phyloP scores from a whole-genome alignment of 2,888 invertebrate species.

The Willowsia nigromaculata region DNA sequence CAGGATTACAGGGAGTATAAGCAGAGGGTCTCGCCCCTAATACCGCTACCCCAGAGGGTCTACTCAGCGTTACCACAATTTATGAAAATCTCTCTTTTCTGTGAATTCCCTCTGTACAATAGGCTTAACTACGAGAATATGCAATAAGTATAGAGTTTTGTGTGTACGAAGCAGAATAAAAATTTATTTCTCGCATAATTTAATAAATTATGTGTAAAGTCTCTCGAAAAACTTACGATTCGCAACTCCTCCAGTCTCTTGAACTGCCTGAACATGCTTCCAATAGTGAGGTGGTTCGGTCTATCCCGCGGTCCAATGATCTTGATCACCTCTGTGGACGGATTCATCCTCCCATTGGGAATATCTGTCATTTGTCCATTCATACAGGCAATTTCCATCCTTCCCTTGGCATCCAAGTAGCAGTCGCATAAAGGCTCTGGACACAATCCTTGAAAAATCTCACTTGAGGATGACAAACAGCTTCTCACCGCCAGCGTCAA shows the following conservation, averaged over 20 bases:
- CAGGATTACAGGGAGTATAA: slow-evolving; percentile 92
- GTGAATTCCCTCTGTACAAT: slow-evolving; percentile 94
- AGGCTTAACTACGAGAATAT: slow-evolving; percentile 67
- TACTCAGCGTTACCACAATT: slow-evolving; percentile 93
- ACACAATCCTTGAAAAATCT: slow-evolving; percentile 69
- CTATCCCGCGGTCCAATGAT: slow-evolving; percentile 58
- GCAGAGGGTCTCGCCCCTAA: slow-evolving; percentile 91
- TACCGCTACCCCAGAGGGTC: slow-evolving; percentile 92
- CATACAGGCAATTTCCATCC: slow-evolving; percentile 68
- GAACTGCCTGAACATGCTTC: slow-evolving; percentile 85
- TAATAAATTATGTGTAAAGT: too few species aligned
- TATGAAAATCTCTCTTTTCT: slow-evolving; percentile 91
- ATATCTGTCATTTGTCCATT: slow-evolving; percentile 68
- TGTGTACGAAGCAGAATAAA: too few species aligned
- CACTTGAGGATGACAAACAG: slow-evolving; percentile 10
- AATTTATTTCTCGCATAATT: too few species aligned
- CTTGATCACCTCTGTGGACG: slow-evolving; percentile 69
- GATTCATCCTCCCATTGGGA: slow-evolving; percentile 67
- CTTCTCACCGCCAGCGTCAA: not conserved
- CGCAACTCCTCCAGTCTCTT: slow-evolving; percentile 85
- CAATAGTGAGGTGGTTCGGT: slow-evolving; percentile 85
- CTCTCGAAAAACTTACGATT: slow-evolving; percentile 84
- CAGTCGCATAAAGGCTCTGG: slow-evolving; percentile 71
- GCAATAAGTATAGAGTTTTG: too few species aligned
- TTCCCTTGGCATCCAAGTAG: slow-evolving; percentile 52